Conservation (phyloP, 2,113 vertebrate genomes). For the Dasyprocta punctata region DNA sequence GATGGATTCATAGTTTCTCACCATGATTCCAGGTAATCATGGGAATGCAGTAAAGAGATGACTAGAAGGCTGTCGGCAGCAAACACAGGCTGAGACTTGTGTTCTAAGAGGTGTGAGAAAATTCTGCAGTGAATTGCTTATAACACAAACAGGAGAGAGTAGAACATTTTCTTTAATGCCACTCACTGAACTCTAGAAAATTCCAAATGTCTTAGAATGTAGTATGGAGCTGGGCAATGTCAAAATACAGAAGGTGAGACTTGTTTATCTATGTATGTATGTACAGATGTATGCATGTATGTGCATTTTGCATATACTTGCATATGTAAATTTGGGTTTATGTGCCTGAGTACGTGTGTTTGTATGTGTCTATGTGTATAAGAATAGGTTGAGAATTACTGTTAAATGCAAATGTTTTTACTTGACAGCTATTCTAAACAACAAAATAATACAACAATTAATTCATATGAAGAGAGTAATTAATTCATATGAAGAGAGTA, state of each 20-base stretch:
- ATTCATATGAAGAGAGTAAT: background rate
- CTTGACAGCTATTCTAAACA: background rate
- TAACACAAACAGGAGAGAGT: background rate
- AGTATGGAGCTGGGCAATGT: background rate
- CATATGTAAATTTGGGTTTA: background rate
- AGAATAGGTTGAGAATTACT: background rate
- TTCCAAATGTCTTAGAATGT: background rate
- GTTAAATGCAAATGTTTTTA: background rate
- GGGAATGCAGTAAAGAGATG: background rate
- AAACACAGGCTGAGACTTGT: background rate
- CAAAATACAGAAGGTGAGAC: background rate
- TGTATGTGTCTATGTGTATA: background rate
- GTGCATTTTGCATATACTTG: too few species aligned
- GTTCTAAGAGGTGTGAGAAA: background rate
- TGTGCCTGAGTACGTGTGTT: background rate
- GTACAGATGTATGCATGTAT: background rate
- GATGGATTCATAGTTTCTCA: background rate
- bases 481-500: too few species aligned
- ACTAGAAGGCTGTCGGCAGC: background rate
- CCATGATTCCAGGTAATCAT: background rate
- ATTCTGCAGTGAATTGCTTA: background rate
- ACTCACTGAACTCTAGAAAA: background rate
- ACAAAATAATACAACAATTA: background rate
- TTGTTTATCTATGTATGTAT: background rate
- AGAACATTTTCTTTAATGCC: background rate